A percentile compares a stretch with the other conserved stretches of the same genome.
Conservation (phyloP, 2,888 invertebrate species). For the Lysandra bellargus region DNA sequence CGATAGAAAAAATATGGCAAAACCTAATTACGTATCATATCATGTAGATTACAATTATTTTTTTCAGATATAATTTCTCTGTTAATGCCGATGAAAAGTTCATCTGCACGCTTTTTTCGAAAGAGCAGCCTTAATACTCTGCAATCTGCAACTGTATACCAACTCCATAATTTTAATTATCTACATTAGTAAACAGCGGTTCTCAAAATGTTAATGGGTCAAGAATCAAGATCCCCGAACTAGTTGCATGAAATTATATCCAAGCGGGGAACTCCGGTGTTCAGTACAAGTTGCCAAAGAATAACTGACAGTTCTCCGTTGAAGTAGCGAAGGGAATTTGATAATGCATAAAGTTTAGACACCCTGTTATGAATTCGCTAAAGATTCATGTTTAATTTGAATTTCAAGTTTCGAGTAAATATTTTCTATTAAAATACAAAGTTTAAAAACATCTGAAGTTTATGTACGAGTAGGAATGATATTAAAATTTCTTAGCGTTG, state of each 20-base stretch:
- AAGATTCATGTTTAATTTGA: conserved; percentile 31
- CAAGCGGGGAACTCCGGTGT: background rate
- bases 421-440: conserved; percentile 24
- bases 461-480: background rate
- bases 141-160: too few relatives aligned
- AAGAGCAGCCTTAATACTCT: too few relatives aligned
- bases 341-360: conserved; percentile 36
- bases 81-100: too few relatives aligned
- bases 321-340: conserved; percentile 39
- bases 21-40: too few relatives aligned
- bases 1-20: too few relatives aligned
- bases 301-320: conserved; percentile 39
- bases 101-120: too few relatives aligned
- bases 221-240: conserved; percentile 8
- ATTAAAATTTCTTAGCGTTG: background rate
- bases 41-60: too few relatives aligned
- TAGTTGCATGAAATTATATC: conserved; percentile 29
- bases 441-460: background rate
- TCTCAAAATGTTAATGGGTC: conserved; percentile 16
- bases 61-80: too few relatives aligned
- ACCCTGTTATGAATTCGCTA: conserved; percentile 27
- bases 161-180: background rate
- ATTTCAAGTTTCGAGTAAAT: conserved; percentile 25
- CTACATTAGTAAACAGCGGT: background rate
- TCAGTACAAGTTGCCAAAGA: conserved; percentile 40